A percentile compares a stretch with the other conserved stretches of the same genome.
Evolutionary conservation across 2,888 invertebrate species (phyloP).

Genomic region (Hypercompe scribonia): DNA sequence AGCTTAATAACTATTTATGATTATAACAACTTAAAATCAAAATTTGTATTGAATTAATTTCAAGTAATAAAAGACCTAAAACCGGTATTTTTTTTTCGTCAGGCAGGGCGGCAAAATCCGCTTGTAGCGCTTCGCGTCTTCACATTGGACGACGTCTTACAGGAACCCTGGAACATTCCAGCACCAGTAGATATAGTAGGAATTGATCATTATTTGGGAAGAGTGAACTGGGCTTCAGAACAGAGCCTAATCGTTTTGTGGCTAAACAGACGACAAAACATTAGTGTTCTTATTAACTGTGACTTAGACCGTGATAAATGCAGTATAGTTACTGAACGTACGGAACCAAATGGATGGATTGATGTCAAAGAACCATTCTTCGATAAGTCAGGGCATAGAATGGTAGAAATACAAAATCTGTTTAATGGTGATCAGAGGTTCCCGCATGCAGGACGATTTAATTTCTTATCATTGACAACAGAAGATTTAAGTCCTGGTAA

Average conservation of each 20-base stretch:
- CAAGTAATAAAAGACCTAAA: neutral
- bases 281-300: constrained; percentile 88
- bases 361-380: constrained; percentile 86
- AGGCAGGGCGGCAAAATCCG: constrained; percentile 92
- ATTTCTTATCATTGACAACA: constrained; percentile 65
- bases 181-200: constrained; percentile 86
- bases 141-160: constrained; percentile 70
- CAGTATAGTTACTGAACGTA: constrained; percentile 72
- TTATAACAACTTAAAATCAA: neutral
- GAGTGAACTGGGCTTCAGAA: constrained; percentile 91
- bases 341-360: constrained; percentile 90
- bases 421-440: constrained; percentile 76
- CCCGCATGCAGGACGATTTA: constrained; percentile 73
- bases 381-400: constrained; percentile 74
- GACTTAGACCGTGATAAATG: constrained; percentile 75
- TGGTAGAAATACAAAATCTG: constrained; percentile 77
- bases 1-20: neutral
- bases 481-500: constrained; percentile 86
- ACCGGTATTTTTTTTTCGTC: constrained; percentile 54
- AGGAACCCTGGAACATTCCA: constrained; percentile 74
- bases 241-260: constrained; percentile 90
- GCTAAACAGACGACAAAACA: constrained; percentile 95
- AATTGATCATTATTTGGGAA: constrained; percentile 89
- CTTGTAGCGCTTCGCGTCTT: constrained; percentile 89
- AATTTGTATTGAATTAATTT: neutral